phyloP scores from a whole-genome alignment of 2,113 vertebrate genomes.

The Cyprinodon tularosa region DNA sequence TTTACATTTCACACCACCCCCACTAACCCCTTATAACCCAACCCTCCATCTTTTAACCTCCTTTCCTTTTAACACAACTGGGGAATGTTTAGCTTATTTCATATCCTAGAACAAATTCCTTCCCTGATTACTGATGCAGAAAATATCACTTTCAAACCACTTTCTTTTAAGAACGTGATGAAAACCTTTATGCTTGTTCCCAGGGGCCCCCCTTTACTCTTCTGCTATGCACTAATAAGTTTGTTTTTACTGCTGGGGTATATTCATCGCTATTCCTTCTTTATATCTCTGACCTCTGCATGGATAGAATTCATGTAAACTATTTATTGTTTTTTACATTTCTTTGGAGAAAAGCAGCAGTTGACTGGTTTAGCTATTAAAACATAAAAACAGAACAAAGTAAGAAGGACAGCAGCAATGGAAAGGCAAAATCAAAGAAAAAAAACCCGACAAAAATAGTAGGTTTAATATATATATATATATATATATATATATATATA shows the following conservation, averaged over 20 bases:
- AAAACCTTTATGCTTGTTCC: constrained; percentile 90
- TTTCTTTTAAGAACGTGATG: constrained; percentile 90
- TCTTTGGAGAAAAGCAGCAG: constrained; percentile 76
- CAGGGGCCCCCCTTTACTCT: constrained; percentile 86
- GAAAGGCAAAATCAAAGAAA: neutral
- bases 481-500: too few relatives aligned
- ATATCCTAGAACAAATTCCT: constrained; percentile 78
- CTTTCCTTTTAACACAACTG: constrained; percentile 57
- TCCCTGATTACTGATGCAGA: constrained; percentile 92
- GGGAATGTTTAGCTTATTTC: constrained; percentile 73
- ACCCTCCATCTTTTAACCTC: constrained; percentile 46
- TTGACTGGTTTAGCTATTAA: constrained; percentile 85
- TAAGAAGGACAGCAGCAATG: constrained; percentile 62
- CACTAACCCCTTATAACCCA: constrained; percentile 44
- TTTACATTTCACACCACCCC: constrained; percentile 74
- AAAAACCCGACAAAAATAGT: neutral
- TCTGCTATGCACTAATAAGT: constrained; percentile 94
- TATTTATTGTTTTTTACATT: constrained; percentile 72
- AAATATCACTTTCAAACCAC: constrained; percentile 92
- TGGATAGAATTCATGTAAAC: constrained; percentile 89
- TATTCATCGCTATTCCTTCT: constrained; percentile 93
- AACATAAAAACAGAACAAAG: constrained; percentile 80
- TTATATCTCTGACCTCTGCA: constrained; percentile 91
- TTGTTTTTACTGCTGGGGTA: constrained; percentile 89
- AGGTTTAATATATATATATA: too few relatives aligned